phyloP scores from a whole-genome alignment of 1,140 invertebrate species.

The Chironomus tepperi region DNA sequence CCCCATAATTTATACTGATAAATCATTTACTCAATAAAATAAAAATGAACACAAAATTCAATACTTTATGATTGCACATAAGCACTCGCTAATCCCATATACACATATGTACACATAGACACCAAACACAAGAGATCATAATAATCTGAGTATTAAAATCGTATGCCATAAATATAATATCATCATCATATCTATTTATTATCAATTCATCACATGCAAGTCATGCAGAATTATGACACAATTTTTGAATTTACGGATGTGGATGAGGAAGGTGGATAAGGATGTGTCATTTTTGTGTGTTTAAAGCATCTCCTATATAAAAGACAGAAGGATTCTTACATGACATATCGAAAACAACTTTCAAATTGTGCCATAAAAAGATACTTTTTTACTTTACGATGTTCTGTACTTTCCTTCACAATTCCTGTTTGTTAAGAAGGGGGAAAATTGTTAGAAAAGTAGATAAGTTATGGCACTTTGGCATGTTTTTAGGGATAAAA shows the following conservation, averaged over 20 bases:
- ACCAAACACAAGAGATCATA: neutral
- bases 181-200: neutral
- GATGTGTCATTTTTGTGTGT: no score
- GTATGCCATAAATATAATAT: neutral
- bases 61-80: no score
- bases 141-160: neutral
- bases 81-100: no score
- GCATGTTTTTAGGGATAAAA: neutral
- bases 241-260: neutral
- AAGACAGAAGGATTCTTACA: no score
- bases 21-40: no score
- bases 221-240: slow-evolving; percentile 2
- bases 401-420: neutral
- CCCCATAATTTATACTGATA: no score
- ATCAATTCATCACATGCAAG: neutral
- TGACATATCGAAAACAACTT: no score
- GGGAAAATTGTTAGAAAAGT: no score
- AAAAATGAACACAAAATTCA: no score
- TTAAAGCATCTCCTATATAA: no score
- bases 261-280: neutral
- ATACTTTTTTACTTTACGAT: slow-evolving; percentile 14
- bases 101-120: no score
- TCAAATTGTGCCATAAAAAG: neutral
- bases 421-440: neutral
- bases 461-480: no score